Percentiles rank a stretch among this genome's conserved stretches.
Evolutionary conservation across 2,113 vertebrate species (phyloP).

Genomic region (Stigmatopora argus): DNA sequence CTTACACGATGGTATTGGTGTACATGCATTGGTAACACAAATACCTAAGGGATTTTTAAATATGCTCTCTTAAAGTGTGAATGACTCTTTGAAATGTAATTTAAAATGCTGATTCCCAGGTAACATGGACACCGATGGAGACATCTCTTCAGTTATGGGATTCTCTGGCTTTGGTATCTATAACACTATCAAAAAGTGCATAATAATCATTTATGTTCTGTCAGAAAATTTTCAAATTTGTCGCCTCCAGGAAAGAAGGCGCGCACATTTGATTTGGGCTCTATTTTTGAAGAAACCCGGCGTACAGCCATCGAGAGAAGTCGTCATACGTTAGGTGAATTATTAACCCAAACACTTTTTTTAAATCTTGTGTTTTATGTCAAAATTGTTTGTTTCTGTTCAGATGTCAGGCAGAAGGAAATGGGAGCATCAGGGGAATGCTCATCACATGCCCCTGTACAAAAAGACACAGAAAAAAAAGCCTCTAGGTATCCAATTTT

Average conservation of each 20-base stretch:
- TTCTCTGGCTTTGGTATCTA: slow-evolving; percentile 74
- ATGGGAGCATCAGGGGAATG: slow-evolving; percentile 44
- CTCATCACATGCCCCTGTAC: slow-evolving; percentile 27
- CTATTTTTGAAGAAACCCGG: slow-evolving; percentile 94
- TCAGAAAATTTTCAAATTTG: background rate
- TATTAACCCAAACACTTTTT: background rate
- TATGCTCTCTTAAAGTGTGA: no score
- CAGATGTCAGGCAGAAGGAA: slow-evolving; percentile 59
- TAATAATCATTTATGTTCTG: background rate
- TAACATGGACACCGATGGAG: slow-evolving; percentile 43
- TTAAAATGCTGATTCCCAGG: slow-evolving; percentile 5
- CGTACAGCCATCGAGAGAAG: slow-evolving; percentile 93
- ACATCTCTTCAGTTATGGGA: slow-evolving; percentile 72
- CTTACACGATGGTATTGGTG: no score
- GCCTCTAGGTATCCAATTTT: slow-evolving; percentile 39
- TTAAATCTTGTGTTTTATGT: background rate
- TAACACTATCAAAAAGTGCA: background rate
- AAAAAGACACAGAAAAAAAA: slow-evolving; percentile 33
- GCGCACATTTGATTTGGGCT: slow-evolving; percentile 90
- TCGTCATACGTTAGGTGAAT: slow-evolving; percentile 78
- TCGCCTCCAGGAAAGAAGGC: slow-evolving; percentile 84
- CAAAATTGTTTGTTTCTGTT: background rate
- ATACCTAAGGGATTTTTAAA: no score
- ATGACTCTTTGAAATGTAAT: no score
- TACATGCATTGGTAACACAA: no score